Conservation (phyloP, 2,797 vertebrate species). For the Chiloscyllium punctatum region DNA sequence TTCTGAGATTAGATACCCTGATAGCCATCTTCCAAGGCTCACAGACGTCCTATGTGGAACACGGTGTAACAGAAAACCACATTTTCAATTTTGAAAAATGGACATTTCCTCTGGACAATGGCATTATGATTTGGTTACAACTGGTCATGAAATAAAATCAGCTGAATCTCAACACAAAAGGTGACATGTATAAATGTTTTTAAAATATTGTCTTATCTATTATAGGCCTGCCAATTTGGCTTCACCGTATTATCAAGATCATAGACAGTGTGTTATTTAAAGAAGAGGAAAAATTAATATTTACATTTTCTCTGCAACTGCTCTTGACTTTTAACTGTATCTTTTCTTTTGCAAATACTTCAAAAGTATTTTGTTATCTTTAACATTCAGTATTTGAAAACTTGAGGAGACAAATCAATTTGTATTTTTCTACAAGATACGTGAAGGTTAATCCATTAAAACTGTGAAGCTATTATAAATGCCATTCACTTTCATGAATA, state of each 20-base stretch:
- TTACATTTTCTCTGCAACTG: neutral
- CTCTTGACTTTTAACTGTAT: neutral
- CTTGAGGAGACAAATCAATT: neutral
- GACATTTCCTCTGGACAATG: neutral
- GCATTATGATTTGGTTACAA: neutral
- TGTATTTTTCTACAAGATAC: neutral
- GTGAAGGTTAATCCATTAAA: slow-evolving; percentile 7
- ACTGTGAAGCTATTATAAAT: slow-evolving; percentile 1
- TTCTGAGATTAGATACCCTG: neutral
- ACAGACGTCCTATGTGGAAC: neutral
- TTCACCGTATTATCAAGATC: neutral
- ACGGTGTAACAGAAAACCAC: neutral
- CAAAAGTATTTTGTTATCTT: neutral
- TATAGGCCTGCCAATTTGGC: neutral
- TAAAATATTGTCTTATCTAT: neutral
- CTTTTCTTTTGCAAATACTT: neutral
- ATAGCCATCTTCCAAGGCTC: neutral
- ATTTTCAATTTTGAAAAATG: slow-evolving; percentile 17
- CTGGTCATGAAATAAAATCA: neutral
- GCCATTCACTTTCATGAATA: neutral
- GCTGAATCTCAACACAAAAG: neutral
- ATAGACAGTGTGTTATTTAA: neutral
- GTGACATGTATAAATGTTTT: neutral
- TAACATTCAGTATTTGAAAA: neutral
- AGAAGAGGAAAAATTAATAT: neutral